Base-by-base conservation (phyloP, 2,113 vertebrate species). In the Grammomys dolichurus region DNA sequence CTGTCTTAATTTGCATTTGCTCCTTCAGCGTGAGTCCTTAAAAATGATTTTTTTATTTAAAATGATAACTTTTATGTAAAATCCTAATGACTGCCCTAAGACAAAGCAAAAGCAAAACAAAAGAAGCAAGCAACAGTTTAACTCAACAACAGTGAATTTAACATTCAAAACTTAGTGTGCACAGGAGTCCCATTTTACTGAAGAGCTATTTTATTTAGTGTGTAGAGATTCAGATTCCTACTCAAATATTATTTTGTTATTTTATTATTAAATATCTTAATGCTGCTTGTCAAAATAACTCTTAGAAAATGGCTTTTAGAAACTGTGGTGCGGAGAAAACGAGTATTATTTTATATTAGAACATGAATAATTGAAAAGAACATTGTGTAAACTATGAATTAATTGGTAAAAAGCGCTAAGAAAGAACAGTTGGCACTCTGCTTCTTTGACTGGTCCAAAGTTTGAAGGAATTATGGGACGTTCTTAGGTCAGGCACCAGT, bases 1-100 rank as follows among this genome's bases (percentile, higher is more conserved):
- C 46, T 92, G 70, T 19, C 54, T 90, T 94, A 76, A 95, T 85
- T 95, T 63, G n/a, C 14, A 46, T 91, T 95, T 95, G 40, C 75
- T 93, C 73, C 88, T 97, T 94, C 81, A 89, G 36, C 24, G 54
- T 89, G 20, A 51, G 58, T 82, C 17, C 75, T 89, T 86, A 93
- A 95, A 97, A 97, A 75, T 13, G 51, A 58, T 88, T 69, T 33
- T 80, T 40, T 17, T 11, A 70, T 90, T 92, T 82, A 65, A 78
- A 43, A 91, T 86, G 43, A 33, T 88, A 90, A 69, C 54, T 96
- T 93, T 95, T 75, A 96, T 73, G 1, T 51, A 94, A 90, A 17
- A 7, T 84, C 75, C 93, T 69, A 94, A 69, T 58, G 36, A 65
- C 80, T 77, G 13, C 36, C 51, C 78, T 58, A 91, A 92, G 88